Base-by-base conservation (phyloP, 2,888 invertebrate genomes). In the Tenthredo amoena region DNA sequence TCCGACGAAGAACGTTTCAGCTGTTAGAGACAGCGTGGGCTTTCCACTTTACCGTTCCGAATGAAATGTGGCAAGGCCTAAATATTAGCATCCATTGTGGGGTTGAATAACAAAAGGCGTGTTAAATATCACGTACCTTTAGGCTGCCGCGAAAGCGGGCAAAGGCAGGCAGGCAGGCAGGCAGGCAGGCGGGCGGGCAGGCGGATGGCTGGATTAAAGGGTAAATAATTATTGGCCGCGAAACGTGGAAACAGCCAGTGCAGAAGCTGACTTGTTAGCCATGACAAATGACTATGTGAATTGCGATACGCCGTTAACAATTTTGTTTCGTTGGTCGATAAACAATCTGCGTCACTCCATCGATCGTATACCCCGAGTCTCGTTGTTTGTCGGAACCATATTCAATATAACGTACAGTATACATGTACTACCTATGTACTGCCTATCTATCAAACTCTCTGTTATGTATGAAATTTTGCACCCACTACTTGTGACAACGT, bases 161-260 rank as follows among this genome's bases (percentile, higher is more conserved):
- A 40, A 74, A 84, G 21, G 81, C 62, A 21, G 26, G 79, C 58
- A 84, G 21, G 81, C 62, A 21, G 26, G 79, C 58, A 37, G 76
- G 40, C 50, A 40, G 40, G 31, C 15, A 55, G 34, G 58, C 12
- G 21, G 37, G 40, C 47, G 43, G 47, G 31, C n/a, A 65, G 43
- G 47, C 31, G 65, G 83, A 83, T 71, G 47, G 77, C 58, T 76
- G 84, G 76, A 84, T 77, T 85, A 85, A 85, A 76, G 85, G 77
- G 77, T 85, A 77, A 85, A 85, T 85, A 85, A 85, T 85, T 77
- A 85, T 85, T 79, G 83, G 83, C 43, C 71, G n/a, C 65, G 68
- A 71, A 83, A 68, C 43, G 83, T 83, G 83, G 83, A 83, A 83
- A 83, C 83, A 68, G 83, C 83, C 83, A 26, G 68, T 47, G 26